Conservation (phyloP, 2,888 invertebrate genomes). For the Habroteleia sp. region DNA sequence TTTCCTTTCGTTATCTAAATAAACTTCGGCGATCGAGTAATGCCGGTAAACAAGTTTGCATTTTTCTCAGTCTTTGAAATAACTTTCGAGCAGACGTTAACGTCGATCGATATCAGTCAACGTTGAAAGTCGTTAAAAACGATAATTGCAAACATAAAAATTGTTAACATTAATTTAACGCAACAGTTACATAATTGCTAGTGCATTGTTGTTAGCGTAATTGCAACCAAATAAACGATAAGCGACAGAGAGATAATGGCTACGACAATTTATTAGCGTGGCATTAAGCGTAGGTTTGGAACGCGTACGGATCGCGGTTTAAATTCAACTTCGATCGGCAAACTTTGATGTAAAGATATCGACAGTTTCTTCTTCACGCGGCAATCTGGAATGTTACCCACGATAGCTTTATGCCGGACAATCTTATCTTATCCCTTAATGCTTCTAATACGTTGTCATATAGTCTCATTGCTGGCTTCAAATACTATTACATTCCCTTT, state of each 20-base stretch:
- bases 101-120: too few relatives aligned
- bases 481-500: conserved; percentile 25
- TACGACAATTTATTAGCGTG: conserved; percentile 26
- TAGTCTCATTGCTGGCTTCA: conserved; percentile 54
- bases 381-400: conserved; percentile 28
- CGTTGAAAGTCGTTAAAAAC: neutral
- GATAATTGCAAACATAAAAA: conserved; percentile 18
- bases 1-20: conserved; percentile 41
- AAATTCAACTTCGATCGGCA: conserved; percentile 28
- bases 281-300: conserved; percentile 23
- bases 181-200: conserved; percentile 31
- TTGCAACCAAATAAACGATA: conserved; percentile 35
- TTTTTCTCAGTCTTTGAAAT: too few relatives aligned
- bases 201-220: conserved; percentile 27
- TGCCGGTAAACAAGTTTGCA: too few relatives aligned
- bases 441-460: conserved; percentile 68
- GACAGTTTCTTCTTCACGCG: conserved; percentile 37
- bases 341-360: conserved; percentile 48
- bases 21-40: conserved; percentile 4
- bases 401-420: conserved; percentile 67
- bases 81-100: too few relatives aligned
- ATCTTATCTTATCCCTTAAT: conserved; percentile 77
- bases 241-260: conserved; percentile 18
- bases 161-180: conserved; percentile 26
- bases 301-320: conserved; percentile 11